Evolutionary conservation across 2,113 vertebrate species (phyloP).

Genomic region (Paedocypris sp.): DNA sequence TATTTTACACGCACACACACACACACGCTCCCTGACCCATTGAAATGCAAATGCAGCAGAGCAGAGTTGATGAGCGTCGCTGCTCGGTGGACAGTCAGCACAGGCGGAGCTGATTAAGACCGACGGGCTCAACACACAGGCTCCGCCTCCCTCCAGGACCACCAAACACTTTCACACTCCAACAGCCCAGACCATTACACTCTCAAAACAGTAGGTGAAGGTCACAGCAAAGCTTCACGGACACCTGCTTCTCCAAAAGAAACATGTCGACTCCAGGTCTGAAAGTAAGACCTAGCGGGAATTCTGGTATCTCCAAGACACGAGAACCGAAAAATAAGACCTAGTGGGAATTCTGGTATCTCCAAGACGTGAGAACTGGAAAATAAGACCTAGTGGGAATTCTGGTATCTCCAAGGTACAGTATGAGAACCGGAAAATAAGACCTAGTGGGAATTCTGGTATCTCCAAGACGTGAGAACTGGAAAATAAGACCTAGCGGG

Average conservation of each 20-base stretch:
- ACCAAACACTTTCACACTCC: neutral
- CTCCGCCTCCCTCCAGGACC: neutral
- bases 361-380: no score
- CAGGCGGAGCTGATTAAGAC: slow-evolving; percentile 10
- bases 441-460: no score
- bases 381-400: no score
- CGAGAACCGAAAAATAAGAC: no score
- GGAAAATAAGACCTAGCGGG: no score
- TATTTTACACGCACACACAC: slow-evolving; percentile 17
- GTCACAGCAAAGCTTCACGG: neutral
- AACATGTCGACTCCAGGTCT: neutral
- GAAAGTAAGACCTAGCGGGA: no score
- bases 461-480: no score
- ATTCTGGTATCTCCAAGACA: no score
- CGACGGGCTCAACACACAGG: neutral
- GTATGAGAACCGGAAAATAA: no score
- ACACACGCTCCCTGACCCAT: neutral
- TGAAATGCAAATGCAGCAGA: slow-evolving; percentile 20
- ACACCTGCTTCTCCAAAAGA: neutral
- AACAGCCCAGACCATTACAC: neutral
- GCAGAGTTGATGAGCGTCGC: neutral
- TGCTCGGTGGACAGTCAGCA: slow-evolving; percentile 22
- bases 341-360: no score
- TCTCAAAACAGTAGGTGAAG: slow-evolving; percentile 4
- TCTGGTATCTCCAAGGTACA: no score